Percentiles rank a stretch among this genome's conserved stretches.
Evolutionary conservation across 2,888 invertebrate species (phyloP).

Genomic region (Acanthacorydalis orientalis): DNA sequence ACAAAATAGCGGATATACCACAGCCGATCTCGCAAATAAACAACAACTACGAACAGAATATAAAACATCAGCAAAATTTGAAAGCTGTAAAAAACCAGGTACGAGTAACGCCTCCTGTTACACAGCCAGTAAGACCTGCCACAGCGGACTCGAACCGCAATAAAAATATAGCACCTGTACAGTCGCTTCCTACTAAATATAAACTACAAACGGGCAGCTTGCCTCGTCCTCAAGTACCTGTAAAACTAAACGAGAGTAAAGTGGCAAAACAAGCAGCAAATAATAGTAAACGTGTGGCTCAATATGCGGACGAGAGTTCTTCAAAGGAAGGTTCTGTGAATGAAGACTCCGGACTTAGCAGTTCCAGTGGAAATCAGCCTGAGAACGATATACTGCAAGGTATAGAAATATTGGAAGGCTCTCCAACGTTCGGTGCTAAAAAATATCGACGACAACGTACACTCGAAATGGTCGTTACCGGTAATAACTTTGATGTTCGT

Average conservation of each 20-base stretch:
- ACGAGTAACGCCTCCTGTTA: no score
- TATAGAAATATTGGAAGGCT: slow-evolving; percentile 22
- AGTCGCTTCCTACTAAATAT: slow-evolving; percentile 34
- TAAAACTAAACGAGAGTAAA: slow-evolving; percentile 45
- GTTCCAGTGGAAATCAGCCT: slow-evolving; percentile 14
- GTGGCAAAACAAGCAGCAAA: slow-evolving; percentile 56
- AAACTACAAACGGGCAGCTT: slow-evolving; percentile 54
- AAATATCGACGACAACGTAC: slow-evolving; percentile 40
- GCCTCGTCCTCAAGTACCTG: slow-evolving; percentile 56
- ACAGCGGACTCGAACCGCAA: slow-evolving; percentile 1
- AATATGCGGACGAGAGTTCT: slow-evolving; percentile 19
- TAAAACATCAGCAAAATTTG: slow-evolving; percentile 9
- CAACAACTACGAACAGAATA: slow-evolving; percentile 13
- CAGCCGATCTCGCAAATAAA: slow-evolving; percentile 10
- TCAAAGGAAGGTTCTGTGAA: slow-evolving; percentile 42
- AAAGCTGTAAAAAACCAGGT: slow-evolving; percentile 12
- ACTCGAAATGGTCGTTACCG: slow-evolving; percentile 56
- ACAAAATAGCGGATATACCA: slow-evolving; percentile 46
- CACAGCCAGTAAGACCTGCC: not conserved
- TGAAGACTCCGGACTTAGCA: slow-evolving; percentile 44
- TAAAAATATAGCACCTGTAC: slow-evolving; percentile 7
- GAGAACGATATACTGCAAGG: slow-evolving; percentile 19
- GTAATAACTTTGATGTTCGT: slow-evolving; percentile 58
- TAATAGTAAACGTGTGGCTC: slow-evolving; percentile 42
- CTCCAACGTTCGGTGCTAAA: slow-evolving; percentile 17